Evolutionary conservation across 2,797 vertebrate genomes (phyloP), one percentile per base, ranked within the genome.

Genomic region (Pelochelys cantorii): DNA sequence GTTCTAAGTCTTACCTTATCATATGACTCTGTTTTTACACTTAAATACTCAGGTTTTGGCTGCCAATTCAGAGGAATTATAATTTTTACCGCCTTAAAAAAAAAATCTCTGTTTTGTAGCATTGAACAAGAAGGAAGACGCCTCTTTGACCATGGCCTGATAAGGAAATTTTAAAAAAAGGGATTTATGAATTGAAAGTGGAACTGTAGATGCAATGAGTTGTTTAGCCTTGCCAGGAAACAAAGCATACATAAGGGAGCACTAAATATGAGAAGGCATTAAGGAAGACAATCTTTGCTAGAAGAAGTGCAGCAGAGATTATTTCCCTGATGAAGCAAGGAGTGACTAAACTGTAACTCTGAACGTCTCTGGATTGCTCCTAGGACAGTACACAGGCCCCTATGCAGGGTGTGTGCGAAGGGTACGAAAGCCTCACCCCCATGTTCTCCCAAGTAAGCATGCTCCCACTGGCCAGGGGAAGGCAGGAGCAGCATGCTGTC

Each of bases 41-140:
- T 97, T 87, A 79, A 62, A 71, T 97, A 98, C 5, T 82, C 95
- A 59, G 62, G 54, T 23, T 95, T 96, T 52, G 84, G 60, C 31
- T 79, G 79, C 98, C 98, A 98, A 0, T 80, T 97, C 89, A 96
- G 91, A 60, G 98, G 98, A 93, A 98, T 97, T 95, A 98, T 84
- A 90, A 98, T 97, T 87, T 97, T 96, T 93, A 95, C 96, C 78
- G 71, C 95, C 92, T 97, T 98, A 95, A 97, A 97, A 85, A 85
- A 96, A 98, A 93, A 98, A 96, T 86, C 94, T 93, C 75, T 97
- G 93, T 84, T 91, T 94, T 42, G 97, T 98, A 14, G 95, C 97
- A 93, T 89, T 84, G 91, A 97, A 97, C 81, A 98, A 79, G 57
- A 97, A 97, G 4, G 79, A 77, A 84, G 98, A 98, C 60, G 97